Evolutionary conservation across 2,888 invertebrate species (phyloP).

Genomic region (Panzeria rudis): DNA sequence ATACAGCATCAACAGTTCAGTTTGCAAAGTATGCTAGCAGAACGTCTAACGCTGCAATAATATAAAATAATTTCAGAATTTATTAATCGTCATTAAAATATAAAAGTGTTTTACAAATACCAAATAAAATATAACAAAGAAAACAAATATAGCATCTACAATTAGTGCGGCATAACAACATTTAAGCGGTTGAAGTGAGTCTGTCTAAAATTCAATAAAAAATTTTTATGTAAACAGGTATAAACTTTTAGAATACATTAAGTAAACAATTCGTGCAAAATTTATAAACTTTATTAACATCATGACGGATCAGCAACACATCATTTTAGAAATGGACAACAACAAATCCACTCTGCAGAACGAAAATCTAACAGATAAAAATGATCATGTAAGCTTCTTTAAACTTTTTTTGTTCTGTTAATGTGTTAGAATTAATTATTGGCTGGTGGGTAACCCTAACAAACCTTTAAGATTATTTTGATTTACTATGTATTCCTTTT

Average conservation of each 20-base stretch:
- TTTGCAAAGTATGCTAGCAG: slow-evolving; percentile 49
- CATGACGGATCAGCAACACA: slow-evolving; percentile 52
- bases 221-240: no score
- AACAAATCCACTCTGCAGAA: slow-evolving; percentile 34
- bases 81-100: background rate
- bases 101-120: background rate
- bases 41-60: slow-evolving; percentile 2
- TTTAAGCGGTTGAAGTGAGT: background rate
- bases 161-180: background rate
- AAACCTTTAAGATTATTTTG: background rate
- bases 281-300: slow-evolving; percentile 5
- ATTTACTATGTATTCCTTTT: no score
- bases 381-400: slow-evolving; percentile 60
- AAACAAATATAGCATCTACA: slow-evolving; percentile 1
- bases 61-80: background rate
- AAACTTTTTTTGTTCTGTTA: background rate
- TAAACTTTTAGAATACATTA: background rate
- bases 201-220: background rate
- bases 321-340: slow-evolving; percentile 52
- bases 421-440: slow-evolving; percentile 1
- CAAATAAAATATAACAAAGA: no score
- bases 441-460: background rate
- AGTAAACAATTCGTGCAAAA: slow-evolving; percentile 16
- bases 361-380: slow-evolving; percentile 39
- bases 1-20: slow-evolving; percentile 50